A percentile compares a stretch with the other conserved stretches of the same genome.
These are phyloP conservation scores for Venusia cambrica DNA, from an alignment of 2,888 invertebrate genomes.

Conservation along the genomic window DNA sequence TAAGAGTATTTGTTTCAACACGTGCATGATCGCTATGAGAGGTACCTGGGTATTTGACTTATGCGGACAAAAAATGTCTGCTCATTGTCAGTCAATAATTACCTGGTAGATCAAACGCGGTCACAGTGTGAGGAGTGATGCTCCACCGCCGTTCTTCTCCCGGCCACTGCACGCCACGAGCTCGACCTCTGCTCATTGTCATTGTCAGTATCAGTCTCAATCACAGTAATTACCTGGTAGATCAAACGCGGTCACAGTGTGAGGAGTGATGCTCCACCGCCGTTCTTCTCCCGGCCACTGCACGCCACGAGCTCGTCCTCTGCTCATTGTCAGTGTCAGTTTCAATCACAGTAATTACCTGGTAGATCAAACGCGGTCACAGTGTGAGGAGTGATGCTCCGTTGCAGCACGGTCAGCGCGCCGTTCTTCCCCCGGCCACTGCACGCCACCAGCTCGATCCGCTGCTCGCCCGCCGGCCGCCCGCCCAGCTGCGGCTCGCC, in stretches of 20 bases:
- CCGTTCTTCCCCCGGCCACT: slow-evolving; percentile 98
- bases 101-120: slow-evolving; percentile 94
- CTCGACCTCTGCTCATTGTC: too few species aligned
- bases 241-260: slow-evolving; percentile 95
- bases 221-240: slow-evolving; percentile 83
- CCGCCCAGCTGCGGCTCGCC: slow-evolving; percentile 89
- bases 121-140: slow-evolving; percentile 92
- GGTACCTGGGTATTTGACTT: too few species aligned
- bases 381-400: slow-evolving; percentile 90
- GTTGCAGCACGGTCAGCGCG: slow-evolving; percentile 94
- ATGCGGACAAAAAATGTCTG: too few species aligned
- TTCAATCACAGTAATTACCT: slow-evolving; percentile 80
- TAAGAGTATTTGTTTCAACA: too few species aligned
- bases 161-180: too few species aligned
- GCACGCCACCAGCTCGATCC: slow-evolving; percentile 94
- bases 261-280: slow-evolving; percentile 90
- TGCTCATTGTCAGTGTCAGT: too few species aligned
- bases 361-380: slow-evolving; percentile 95
- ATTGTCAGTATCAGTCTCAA: too few species aligned
- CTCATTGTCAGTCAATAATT: too few species aligned
- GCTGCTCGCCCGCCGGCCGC: slow-evolving; percentile 22
- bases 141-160: slow-evolving; percentile 92
- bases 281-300: too few species aligned
- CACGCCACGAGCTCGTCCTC: too few species aligned
- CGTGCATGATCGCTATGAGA: too few species aligned